Evolutionary conservation across 53 echinoderm and acorn worm species (phyloP), one percentile per base, ranked within the genome.

Genomic region (Paracentrotus lividus): DNA sequence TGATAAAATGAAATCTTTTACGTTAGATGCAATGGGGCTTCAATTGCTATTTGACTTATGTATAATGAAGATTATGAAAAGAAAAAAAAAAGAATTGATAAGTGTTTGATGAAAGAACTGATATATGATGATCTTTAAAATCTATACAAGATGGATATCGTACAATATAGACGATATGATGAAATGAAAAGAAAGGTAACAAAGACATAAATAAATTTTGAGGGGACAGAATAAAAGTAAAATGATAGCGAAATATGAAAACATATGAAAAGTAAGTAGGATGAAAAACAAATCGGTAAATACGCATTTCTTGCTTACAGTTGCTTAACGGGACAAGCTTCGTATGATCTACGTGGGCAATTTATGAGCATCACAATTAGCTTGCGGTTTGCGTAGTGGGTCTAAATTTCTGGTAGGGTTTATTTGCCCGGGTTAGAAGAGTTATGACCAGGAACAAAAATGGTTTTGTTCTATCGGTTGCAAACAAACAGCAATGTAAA

Each of bases 221-320:
- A 6, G n/a, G 45, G 34, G 40, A 27, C 27, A 42, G 34, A 89
- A 3, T 66, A 65, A 86, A 64, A 23, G 65, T 10, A 81, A 81
- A 81, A 81, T 1, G 32, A 23, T 14, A 27, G 42, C 45, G 40
- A 56, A 23, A 45, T 1, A 31, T 88, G 54, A 55, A 55, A 34
- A 27, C 24, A 24, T 42, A 66, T 36, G 66, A 89, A 86, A 66
- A 65, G 45, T n/a, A n/a, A n/a, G n/a, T n/a, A n/a, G n/a, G n/a
- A n/a, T n/a, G n/a, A n/a, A n/a, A n/a, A n/a, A n/a, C n/a, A 89
- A 21, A 44, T 61, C 18, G 86, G 55, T 27, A 86, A 90, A 4
- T 91, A 67, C 91, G 91, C 91, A 91, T 34, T 91, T 91, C 91
- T 91, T 51, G 91, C 52, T 52, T 69, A 47, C 20, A 65, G 89